Evolutionary conservation across 2,797 vertebrate genomes (phyloP), one percentile per base, ranked within the genome.

Genomic region (Enteromius trimaculatus): DNA sequence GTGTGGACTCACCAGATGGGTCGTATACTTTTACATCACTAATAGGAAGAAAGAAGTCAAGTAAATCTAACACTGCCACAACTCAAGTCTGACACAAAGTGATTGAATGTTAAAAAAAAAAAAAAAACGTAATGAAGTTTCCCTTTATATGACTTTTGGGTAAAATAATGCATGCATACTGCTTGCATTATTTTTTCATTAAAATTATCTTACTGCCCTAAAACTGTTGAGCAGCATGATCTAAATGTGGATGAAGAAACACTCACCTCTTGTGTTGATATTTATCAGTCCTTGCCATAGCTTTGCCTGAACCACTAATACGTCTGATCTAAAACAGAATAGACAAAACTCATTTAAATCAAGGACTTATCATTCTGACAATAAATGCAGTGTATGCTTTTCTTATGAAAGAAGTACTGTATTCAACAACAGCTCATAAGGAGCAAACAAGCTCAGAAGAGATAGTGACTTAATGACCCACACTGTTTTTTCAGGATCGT

Each of bases 251-350:
- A 49, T 23, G 2, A 64, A 66, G 10, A 2, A 39, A 3, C 60
- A 82, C 88, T 94, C 76, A 97, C 98, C 98, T 99, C 93, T 97
- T 99, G 89, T 99, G 96, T 78, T 97, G 96, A 86, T 99, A 99
- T 89, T 98, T 99, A 92, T 99, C 98, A 64, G 96, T 89, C 92
- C 92, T 96, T 68, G 97, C 97, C 92, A 97, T 92, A 6, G 97
- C 95, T 93, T 97, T 99, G 90, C 98, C 98, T 37, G 97, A 95
- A 84, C 98, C 98, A 89, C 98, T 99, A 91, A 99, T 97, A 91
- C 95, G 95, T 90, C 96, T 94, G 90, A 98, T 95, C 98, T 99
- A 88, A 82, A 37, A 72, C 49, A 51, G 2, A 47, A 55, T 1
- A 4, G 17, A 83, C 69, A 87, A 88, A 37, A 14, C 4, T 6